These are phyloP conservation scores for Aspiorhynchus laticeps DNA, from an alignment of 2,113 vertebrate species.

Conservation along the genomic window DNA sequence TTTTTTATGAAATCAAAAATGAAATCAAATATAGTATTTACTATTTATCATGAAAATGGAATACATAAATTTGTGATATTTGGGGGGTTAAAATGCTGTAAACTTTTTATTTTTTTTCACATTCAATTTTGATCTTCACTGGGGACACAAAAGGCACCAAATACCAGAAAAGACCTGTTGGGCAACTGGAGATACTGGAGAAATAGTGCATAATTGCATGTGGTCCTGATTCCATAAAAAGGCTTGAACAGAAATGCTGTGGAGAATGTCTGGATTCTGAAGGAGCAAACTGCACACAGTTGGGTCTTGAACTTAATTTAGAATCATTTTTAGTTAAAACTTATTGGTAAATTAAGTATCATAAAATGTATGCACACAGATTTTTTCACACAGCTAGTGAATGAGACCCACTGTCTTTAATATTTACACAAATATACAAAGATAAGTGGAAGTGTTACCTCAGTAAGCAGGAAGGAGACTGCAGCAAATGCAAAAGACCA, in stretches of 20 bases:
- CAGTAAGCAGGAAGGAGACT: slow-evolving; percentile 90
- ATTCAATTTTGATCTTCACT: neutral
- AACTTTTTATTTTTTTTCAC: too few relatives aligned
- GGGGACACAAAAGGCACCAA: neutral
- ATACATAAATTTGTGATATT: too few relatives aligned
- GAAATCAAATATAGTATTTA: too few relatives aligned
- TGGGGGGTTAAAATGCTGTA: too few relatives aligned
- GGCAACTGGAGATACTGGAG: neutral
- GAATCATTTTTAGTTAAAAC: neutral
- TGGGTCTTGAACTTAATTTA: neutral
- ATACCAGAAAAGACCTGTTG: neutral
- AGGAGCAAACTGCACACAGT: too few relatives aligned
- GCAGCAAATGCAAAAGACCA: slow-evolving; percentile 93
- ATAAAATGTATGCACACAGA: neutral
- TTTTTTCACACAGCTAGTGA: neutral
- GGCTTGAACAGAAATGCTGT: too few relatives aligned
- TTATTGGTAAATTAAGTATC: neutral
- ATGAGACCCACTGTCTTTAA: neutral
- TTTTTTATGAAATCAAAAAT: too few relatives aligned
- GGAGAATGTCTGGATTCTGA: too few relatives aligned
- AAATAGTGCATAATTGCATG: too few relatives aligned
- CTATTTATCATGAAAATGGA: too few relatives aligned
- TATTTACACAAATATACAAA: neutral
- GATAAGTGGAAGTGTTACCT: slow-evolving; percentile 73
- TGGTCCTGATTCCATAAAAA: too few relatives aligned